These are phyloP conservation scores for Ctenoplectra terminalis DNA, from an alignment of 1,140 invertebrate genomes.

Conservation along the genomic window DNA sequence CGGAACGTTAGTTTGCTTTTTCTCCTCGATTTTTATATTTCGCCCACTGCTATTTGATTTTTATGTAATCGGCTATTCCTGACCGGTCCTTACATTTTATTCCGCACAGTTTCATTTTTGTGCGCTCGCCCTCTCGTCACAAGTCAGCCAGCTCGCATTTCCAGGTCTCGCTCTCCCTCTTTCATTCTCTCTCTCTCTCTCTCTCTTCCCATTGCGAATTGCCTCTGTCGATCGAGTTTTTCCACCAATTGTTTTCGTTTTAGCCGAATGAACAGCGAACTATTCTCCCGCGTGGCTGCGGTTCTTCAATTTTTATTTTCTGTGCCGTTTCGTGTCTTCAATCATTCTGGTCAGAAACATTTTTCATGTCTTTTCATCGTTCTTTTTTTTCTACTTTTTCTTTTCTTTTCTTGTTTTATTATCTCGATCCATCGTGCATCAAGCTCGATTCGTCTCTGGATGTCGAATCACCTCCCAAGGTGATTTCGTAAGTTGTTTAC, in stretches of 20 bases:
- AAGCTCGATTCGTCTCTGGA: neutral
- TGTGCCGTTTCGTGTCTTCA: slow-evolving; percentile 9
- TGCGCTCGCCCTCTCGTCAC: neutral
- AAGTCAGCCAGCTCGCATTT: neutral
- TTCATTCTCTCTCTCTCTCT: neutral
- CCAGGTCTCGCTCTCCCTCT: too few relatives aligned
- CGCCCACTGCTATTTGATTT: neutral
- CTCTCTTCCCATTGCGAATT: neutral
- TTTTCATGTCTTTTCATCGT: neutral
- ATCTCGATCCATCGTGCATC: neutral
- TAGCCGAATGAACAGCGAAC: neutral
- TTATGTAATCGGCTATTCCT: neutral
- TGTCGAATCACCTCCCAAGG: neutral
- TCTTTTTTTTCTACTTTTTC: neutral
- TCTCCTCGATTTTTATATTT: neutral
- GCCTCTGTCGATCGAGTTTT: slow-evolving; percentile 13
- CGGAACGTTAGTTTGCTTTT: neutral
- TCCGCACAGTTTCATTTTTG: neutral
- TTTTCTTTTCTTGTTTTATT: neutral
- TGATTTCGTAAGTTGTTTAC: neutral
- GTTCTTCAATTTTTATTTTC: slow-evolving; percentile 27
- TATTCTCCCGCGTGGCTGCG: neutral
- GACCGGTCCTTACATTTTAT: neutral
- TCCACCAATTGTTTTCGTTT: slow-evolving; percentile 33
- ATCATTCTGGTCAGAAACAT: neutral